Evolutionary conservation across 2,113 vertebrate species (phyloP), one percentile per base, ranked within the genome.

Genomic region (Notarius quadriscutis): DNA sequence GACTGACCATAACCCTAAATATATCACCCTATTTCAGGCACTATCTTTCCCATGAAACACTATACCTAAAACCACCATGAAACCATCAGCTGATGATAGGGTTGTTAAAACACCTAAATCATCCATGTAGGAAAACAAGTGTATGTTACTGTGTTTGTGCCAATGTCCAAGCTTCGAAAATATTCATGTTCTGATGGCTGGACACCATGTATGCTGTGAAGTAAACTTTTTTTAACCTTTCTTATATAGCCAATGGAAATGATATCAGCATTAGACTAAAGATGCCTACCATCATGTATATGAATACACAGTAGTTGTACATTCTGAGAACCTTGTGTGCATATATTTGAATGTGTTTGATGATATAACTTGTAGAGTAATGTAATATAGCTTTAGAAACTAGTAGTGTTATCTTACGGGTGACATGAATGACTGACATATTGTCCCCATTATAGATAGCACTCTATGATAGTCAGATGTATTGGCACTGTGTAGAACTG

Each of bases 221-320:
- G 34, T 82, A 18, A 84, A 57, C 69, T 84, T 89, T 84, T 80
- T 86, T 62, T 58, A 75, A 60, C 57, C 74, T 60, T 86, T 88
- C 71, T 78, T 89, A 90, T 91, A 90, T 92, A 90, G 89, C 60
- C 86, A 41, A 51, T 83, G 20, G 78, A 79, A 71, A 89, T 51
- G n/a, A 90, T 89, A 86, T 89, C 67, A 90, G 84, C 87, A 83
- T 90, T 83, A 88, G 83, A 86, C 88, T 87, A 87, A 87, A 86
- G 77, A 85, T 88, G 86, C 87, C 89, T 77, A 63, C 5, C 83
- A 87, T 90, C 86, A 79, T 81, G 82, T 88, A 87, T 92, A 89
- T 92, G 89, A 90, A 92, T 88, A 91, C 83, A 91, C 90, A 91
- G 78, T 92, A 88, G 92, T 90, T 94, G 91, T 94, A 92, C 90